Percentiles rank a stretch among this genome's conserved stretches.
Evolutionary conservation across 1,140 invertebrate species (phyloP).

Genomic region (Saccostrea glomerata): DNA sequence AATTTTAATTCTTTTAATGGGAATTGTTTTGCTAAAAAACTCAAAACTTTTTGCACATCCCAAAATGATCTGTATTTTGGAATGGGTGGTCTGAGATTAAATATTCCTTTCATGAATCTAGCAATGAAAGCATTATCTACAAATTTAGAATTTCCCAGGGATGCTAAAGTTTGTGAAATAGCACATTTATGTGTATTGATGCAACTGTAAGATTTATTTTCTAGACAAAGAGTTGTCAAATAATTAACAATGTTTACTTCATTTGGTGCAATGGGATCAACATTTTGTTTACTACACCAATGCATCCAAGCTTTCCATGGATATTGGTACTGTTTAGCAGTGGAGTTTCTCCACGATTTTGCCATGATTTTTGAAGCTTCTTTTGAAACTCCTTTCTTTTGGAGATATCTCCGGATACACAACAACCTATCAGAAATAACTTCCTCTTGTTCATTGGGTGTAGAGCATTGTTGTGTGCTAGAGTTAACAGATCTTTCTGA

Average conservation of each 20-base stretch:
- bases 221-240: not conserved
- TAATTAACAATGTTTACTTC: not conserved
- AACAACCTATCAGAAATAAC: not conserved
- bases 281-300: not conserved
- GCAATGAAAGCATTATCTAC: not conserved
- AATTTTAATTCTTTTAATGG: not conserved
- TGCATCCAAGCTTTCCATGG: not conserved
- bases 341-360: conserved; percentile 7
- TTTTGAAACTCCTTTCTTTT: not conserved
- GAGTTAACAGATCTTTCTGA: not conserved
- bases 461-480: not conserved
- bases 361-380: not conserved
- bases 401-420: not conserved
- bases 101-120: conserved; percentile 4
- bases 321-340: conserved; percentile 30
- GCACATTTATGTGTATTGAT: conserved; percentile 28
- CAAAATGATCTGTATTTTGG: not conserved
- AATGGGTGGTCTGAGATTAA: conserved; percentile 25
- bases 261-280: not conserved
- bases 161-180: not conserved
- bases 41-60: not conserved
- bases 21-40: not conserved
- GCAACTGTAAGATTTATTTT: conserved; percentile 27
- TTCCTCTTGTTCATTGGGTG: conserved; percentile 8
- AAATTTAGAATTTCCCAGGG: not conserved